A percentile compares a stretch with the other conserved stretches of the same genome.
Conservation (phyloP, 2,797 vertebrate genomes). For the Hephaestus fuliginosus region DNA sequence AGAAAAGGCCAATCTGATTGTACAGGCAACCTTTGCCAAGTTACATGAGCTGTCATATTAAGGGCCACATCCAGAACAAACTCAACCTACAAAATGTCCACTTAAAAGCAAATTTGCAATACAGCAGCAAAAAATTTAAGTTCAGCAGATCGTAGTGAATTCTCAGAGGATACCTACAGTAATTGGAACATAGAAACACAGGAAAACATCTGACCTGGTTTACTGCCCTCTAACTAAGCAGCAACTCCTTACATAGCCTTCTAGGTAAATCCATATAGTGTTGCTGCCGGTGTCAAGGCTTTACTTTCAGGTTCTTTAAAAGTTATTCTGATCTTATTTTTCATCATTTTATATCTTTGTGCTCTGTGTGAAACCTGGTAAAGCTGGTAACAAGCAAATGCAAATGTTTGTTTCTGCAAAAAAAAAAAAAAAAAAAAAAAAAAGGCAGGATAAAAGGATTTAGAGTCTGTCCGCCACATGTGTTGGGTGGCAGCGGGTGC, state of each 20-base stretch:
- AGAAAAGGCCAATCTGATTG: conserved; percentile 50
- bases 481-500: conserved; percentile 33
- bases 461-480: conserved; percentile 33
- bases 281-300: neutral
- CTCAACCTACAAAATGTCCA: too few relatives aligned
- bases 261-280: neutral
- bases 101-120: too few relatives aligned
- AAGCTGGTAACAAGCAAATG: conserved; percentile 21
- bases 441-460: conserved; percentile 38
- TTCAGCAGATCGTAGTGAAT: too few relatives aligned
- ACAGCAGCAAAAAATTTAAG: too few relatives aligned
- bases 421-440: conserved; percentile 36
- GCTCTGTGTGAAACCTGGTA: conserved; percentile 6
- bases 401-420: conserved; percentile 26
- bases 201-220: conserved; percentile 1
- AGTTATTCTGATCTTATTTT: neutral
- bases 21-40: conserved; percentile 37
- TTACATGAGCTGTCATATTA: conserved; percentile 52
- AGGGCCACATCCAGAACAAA: conserved; percentile 14
- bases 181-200: conserved; percentile 6
- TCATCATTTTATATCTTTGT: conserved; percentile 24
- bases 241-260: neutral
- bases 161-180: neutral
- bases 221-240: neutral
- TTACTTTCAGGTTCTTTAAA: conserved; percentile 16